Conservation (phyloP, 2,888 invertebrate genomes). For the Nymphalis urticae region DNA sequence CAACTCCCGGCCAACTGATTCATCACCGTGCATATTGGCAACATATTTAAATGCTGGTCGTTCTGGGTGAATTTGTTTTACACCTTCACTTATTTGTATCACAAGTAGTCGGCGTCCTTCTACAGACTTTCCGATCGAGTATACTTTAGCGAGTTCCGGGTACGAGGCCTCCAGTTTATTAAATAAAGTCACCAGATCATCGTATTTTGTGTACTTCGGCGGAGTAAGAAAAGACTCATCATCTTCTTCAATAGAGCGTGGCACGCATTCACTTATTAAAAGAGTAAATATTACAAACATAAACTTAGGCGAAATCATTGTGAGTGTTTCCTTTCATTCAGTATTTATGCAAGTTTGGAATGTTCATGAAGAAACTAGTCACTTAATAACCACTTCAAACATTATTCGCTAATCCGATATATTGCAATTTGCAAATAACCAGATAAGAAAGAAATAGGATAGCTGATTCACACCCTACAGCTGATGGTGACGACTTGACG, state of each 20-base stretch:
- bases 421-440: background rate
- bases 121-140: constrained; percentile 91
- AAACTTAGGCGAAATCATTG: constrained; percentile 56
- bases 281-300: constrained; percentile 61
- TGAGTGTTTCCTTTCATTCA: constrained; percentile 42
- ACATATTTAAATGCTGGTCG: constrained; percentile 97
- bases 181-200: constrained; percentile 85
- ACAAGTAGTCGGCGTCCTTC: constrained; percentile 91
- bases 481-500: constrained; percentile 6
- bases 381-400: constrained; percentile 7
- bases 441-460: constrained; percentile 14
- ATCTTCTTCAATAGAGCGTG: constrained; percentile 61
- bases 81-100: constrained; percentile 89
- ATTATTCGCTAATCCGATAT: constrained; percentile 10
- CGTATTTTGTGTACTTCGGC: constrained; percentile 86
- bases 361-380: background rate
- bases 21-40: constrained; percentile 98
- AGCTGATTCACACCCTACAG: constrained; percentile 18
- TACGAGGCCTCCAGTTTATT: constrained; percentile 83
- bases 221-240: constrained; percentile 81
- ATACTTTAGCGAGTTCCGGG: constrained; percentile 86
- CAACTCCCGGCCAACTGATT: constrained; percentile 92
- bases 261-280: constrained; percentile 58
- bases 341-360: background rate
- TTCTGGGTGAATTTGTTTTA: constrained; percentile 74